Base-by-base conservation (phyloP, 2,113 vertebrate species). In the Neoarius graeffei region DNA sequence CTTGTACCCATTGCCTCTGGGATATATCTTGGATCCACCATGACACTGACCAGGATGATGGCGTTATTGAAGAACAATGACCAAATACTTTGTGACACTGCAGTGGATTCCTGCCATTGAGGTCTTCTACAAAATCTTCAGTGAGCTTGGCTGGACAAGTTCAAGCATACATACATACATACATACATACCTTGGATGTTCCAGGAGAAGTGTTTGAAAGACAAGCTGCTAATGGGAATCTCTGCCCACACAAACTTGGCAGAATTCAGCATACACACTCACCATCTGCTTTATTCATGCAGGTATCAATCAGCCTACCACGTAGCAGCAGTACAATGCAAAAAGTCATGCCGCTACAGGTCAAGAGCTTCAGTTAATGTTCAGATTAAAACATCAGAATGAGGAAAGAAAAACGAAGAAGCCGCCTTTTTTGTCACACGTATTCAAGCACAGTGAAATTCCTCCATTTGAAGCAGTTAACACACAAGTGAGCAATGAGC, bases 121-220 rank as follows among this genome's bases (percentile, higher is more conserved):
- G 91, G 93, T 91, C 92, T 93, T 92, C 93, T 90, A 93, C 91
- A 77, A 92, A 89, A 89, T 89, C 92, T 89, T 89, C 30, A 20
- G 87, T 90, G 92, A 95, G 94, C 93, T 94, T 95, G 93, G 90
- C 90, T 92, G 93, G 91, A 93, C 92, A 93, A 92, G 92, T 90
- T 90, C 89, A 91, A 91, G 91, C 89, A 90, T 94, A 50, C 42
- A 25, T 42, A 3, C 35, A 42, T 42, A 3, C 35, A 42, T 42
- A 42, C 42, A 42, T 23, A 64, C 94, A 93, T 92, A 92, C 90
- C 91, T 83, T 90, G 90, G 87, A 92, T 92, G 91, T 84, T 93
- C 91, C 85, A 64, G 57, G 6, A 30, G 42, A 85, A 54, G 73
- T 35, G 6, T 69, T 20, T 80, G 19, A 67, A 11, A 69, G 14